phyloP scores from a whole-genome alignment of 2,113 vertebrate species.

The Xyrauchen texanus region DNA sequence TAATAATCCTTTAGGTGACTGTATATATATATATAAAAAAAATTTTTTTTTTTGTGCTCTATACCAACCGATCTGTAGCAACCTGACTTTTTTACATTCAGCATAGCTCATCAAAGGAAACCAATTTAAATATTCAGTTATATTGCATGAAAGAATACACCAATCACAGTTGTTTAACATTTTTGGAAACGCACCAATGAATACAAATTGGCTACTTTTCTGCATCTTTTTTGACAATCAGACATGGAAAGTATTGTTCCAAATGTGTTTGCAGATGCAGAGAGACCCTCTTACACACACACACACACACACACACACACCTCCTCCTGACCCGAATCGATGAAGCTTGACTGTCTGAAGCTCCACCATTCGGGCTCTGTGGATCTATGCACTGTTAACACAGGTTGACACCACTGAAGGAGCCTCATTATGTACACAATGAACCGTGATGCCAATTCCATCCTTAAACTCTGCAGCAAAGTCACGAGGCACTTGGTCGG shows the following conservation, averaged over 20 bases:
- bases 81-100: conserved; percentile 2
- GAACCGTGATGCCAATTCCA: conserved; percentile 47
- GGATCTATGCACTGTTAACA: conserved; percentile 48
- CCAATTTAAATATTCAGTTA: not conserved
- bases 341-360: conserved; percentile 22
- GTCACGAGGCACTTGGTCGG: conserved; percentile 18
- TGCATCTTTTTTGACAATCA: conserved; percentile 18
- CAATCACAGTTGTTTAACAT: not conserved
- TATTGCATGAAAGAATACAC: not conserved
- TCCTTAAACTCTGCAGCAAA: conserved; percentile 31
- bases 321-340: not conserved
- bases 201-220: not conserved
- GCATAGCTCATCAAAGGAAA: not conserved
- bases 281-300: not conserved
- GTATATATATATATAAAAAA: no score
- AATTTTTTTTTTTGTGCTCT: no score
- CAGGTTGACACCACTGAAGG: conserved; percentile 40
- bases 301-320: not conserved
- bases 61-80: not conserved
- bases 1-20: no score
- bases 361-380: conserved; percentile 14
- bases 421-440: conserved; percentile 58
- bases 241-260: conserved; percentile 4
- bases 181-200: not conserved
- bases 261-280: conserved; percentile 28